Evolutionary conservation across 2,113 vertebrate genomes (phyloP).

Genomic region (Condylura cristata): DNA sequence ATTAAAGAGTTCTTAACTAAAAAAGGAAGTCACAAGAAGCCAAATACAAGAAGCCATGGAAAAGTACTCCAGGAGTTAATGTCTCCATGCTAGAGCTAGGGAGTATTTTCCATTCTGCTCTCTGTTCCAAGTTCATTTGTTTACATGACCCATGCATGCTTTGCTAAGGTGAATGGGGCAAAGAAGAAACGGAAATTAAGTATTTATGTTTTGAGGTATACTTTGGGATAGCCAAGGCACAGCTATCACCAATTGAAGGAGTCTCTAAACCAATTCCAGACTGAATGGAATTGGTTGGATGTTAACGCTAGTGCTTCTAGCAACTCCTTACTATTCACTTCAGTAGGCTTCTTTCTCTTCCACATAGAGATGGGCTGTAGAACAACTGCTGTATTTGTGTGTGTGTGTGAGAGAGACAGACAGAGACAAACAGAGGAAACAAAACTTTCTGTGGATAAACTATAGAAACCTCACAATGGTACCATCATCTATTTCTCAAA

Average conservation of each 20-base stretch:
- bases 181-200: background rate
- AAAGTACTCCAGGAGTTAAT: background rate
- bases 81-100: background rate
- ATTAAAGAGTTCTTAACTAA: constrained; percentile 8
- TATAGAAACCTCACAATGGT: background rate
- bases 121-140: background rate
- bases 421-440: background rate
- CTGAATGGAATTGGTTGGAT: background rate
- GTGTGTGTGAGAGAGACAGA: no score
- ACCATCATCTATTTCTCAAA: constrained; percentile 15
- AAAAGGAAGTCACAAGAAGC: constrained; percentile 9
- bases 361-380: background rate
- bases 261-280: background rate
- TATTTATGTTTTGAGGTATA: constrained; percentile 43
- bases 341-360: background rate
- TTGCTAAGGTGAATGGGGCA: background rate
- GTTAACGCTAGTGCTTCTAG: background rate
- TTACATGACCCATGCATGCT: background rate
- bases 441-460: background rate
- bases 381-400: background rate
- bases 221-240: constrained; percentile 13
- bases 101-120: background rate
- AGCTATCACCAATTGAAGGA: background rate
- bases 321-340: background rate
- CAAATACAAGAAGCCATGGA: background rate